phyloP scores from a whole-genome alignment of 2,888 invertebrate genomes.

The Erebia epiphron region DNA sequence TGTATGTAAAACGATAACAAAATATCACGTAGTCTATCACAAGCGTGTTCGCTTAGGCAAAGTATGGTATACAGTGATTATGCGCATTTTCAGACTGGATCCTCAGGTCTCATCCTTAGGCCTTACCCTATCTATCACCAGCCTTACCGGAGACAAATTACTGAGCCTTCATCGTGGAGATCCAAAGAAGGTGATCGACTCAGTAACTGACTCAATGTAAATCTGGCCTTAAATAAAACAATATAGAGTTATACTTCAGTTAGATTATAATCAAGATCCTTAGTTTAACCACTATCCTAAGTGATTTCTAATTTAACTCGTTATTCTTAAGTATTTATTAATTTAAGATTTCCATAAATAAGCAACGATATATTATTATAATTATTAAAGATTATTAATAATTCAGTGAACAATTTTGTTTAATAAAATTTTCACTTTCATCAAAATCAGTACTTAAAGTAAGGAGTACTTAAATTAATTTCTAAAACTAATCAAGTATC shows the following conservation, averaged over 20 bases:
- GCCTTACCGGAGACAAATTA: too few relatives aligned
- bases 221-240: background rate
- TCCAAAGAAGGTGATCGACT: background rate
- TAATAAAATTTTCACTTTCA: constrained; percentile 3
- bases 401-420: constrained; percentile 10
- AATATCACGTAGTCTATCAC: too few relatives aligned
- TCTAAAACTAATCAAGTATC: background rate
- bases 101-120: too few relatives aligned
- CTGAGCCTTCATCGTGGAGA: too few relatives aligned
- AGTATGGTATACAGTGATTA: too few relatives aligned
- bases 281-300: constrained; percentile 11
- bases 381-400: background rate
- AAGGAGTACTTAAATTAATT: background rate
- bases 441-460: background rate
- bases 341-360: constrained; percentile 24
- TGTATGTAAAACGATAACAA: too few relatives aligned
- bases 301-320: constrained; percentile 13
- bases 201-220: constrained; percentile 1
- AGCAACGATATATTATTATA: constrained; percentile 17
- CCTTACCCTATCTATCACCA: too few relatives aligned
- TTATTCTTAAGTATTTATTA: constrained; percentile 7
- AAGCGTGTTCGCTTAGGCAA: too few relatives aligned
- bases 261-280: constrained; percentile 15
- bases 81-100: too few relatives aligned
- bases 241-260: constrained; percentile 5